Conservation (phyloP, 2,888 invertebrate species). For the Allacma fusca region DNA sequence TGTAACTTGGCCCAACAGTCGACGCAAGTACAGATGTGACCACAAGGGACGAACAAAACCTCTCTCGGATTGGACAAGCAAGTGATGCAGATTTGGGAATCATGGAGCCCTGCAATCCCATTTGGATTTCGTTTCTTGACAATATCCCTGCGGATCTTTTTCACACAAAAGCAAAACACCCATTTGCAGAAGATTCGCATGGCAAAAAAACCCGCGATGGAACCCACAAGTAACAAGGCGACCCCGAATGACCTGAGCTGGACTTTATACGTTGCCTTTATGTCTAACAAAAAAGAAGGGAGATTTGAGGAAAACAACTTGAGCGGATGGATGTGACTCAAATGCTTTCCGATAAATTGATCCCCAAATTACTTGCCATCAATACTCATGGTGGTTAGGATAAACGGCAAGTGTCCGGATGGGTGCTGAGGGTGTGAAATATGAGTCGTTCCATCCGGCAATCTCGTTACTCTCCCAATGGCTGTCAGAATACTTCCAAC, state of each 20-base stretch:
- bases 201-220: conserved; percentile 25
- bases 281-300: background rate
- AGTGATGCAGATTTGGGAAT: conserved; percentile 38
- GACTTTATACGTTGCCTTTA: background rate
- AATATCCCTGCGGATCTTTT: conserved; percentile 23
- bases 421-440: conserved; percentile 24
- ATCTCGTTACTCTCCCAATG: conserved; percentile 17
- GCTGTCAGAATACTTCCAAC: conserved; percentile 23
- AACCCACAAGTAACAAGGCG: background rate
- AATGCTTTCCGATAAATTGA: background rate
- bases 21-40: conserved; percentile 38
- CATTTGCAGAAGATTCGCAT: conserved; percentile 8
- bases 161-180: background rate
- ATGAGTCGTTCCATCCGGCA: conserved; percentile 30
- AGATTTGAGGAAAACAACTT: no score
- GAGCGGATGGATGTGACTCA: no score
- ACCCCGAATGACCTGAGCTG: conserved; percentile 16
- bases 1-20: conserved; percentile 33
- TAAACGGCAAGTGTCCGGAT: conserved; percentile 16
- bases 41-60: conserved; percentile 36
- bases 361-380: conserved; percentile 11
- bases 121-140: conserved; percentile 33
- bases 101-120: conserved; percentile 35
- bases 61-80: conserved; percentile 37
- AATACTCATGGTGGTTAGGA: conserved; percentile 29